Evolutionary conservation across 2,888 invertebrate species (phyloP).

Genomic region (Fissipunctia ypsillon): DNA sequence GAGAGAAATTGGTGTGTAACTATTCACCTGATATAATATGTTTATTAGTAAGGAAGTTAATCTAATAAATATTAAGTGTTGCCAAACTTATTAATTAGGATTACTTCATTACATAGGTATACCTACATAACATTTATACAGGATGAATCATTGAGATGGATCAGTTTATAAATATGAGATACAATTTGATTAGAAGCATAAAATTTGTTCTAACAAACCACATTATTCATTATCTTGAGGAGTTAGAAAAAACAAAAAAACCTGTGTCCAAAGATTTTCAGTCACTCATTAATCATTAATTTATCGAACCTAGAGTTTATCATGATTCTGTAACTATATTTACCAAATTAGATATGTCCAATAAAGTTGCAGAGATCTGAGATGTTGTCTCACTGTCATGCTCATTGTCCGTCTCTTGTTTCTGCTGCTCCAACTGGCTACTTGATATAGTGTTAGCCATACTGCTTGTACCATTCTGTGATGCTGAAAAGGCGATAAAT

Average conservation of each 20-base stretch:
- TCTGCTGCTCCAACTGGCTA: slow-evolving; percentile 73
- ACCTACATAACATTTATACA: neutral
- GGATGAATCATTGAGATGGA: neutral
- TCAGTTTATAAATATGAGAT: neutral
- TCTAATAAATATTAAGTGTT: slow-evolving; percentile 1
- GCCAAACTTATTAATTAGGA: neutral
- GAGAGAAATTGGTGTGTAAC: no score
- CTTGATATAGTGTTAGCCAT: slow-evolving; percentile 72
- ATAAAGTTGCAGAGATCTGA: slow-evolving; percentile 81
- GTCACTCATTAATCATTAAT: neutral
- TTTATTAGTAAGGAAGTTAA: neutral
- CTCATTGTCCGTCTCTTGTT: slow-evolving; percentile 77
- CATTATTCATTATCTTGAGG: neutral
- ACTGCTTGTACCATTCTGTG: slow-evolving; percentile 81
- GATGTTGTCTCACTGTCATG: slow-evolving; percentile 83
- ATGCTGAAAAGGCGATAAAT: slow-evolving; percentile 77
- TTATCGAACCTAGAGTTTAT: neutral
- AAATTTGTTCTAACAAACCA: neutral
- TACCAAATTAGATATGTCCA: slow-evolving; percentile 86
- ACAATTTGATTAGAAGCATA: neutral
- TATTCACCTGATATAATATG: no score
- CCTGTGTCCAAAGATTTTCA: neutral
- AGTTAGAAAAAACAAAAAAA: neutral
- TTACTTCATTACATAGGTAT: neutral
- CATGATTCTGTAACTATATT: slow-evolving; percentile 58